A percentile compares a stretch with the other conserved stretches of the same genome.
Evolutionary conservation across 2,113 vertebrate genomes (phyloP).

Genomic region (Passer domesticus): DNA sequence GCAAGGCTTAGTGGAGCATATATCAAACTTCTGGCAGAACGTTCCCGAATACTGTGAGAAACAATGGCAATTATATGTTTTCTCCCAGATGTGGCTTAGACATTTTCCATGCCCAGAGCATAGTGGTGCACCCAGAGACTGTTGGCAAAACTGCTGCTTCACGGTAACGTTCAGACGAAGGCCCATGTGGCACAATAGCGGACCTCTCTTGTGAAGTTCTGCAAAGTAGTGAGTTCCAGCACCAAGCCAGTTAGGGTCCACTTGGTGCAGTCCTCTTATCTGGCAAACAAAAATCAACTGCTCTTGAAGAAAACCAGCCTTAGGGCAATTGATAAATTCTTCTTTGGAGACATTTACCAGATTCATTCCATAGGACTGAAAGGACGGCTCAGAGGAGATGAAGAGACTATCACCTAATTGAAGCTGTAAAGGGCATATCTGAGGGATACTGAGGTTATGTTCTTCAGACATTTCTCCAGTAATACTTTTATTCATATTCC

Average conservation of each 20-base stretch:
- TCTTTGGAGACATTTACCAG: conserved; percentile 79
- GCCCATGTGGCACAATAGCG: conserved; percentile 72
- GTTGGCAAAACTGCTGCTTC: conserved; percentile 77
- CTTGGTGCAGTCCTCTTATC: conserved; percentile 65
- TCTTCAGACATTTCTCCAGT: neutral
- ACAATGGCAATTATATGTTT: conserved; percentile 77
- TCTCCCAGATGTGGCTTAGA: conserved; percentile 73
- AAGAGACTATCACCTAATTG: conserved; percentile 81
- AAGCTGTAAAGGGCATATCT: conserved; percentile 83
- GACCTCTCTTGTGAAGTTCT: conserved; percentile 67
- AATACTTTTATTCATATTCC: conserved; percentile 28
- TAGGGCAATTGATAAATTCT: conserved; percentile 77
- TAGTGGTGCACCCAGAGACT: conserved; percentile 61
- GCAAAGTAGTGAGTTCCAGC: conserved; percentile 82
- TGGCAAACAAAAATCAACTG: conserved; percentile 72
- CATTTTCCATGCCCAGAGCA: conserved; percentile 83
- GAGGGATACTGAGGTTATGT: conserved; percentile 62
- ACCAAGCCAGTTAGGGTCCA: conserved; percentile 76
- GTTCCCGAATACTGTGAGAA: conserved; percentile 74
- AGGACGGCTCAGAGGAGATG: conserved; percentile 73
- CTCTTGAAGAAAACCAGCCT: conserved; percentile 22
- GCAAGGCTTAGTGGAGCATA: conserved; percentile 76
- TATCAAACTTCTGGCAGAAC: conserved; percentile 80
- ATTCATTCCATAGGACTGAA: conserved; percentile 76
- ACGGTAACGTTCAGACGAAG: conserved; percentile 80